Conservation (phyloP, 2,888 invertebrate species). For the Dione vanillae region DNA sequence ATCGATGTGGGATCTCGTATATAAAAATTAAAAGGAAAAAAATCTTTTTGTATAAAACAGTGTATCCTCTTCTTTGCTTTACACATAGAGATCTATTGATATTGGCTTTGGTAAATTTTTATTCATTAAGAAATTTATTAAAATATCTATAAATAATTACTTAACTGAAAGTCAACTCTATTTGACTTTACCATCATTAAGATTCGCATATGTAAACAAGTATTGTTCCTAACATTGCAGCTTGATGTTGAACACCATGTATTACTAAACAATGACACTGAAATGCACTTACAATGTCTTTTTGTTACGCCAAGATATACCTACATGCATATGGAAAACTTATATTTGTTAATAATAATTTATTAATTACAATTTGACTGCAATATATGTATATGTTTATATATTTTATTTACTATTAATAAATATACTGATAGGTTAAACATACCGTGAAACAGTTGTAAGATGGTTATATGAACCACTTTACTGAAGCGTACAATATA, state of each 20-base stretch:
- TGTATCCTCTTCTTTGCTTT: too few relatives aligned
- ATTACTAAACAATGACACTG: conserved; percentile 50
- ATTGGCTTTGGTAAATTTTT: too few relatives aligned
- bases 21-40: background rate
- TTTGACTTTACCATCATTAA: conserved; percentile 53
- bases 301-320: conserved; percentile 17
- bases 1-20: background rate
- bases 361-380: background rate
- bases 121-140: background rate
- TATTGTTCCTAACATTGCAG: conserved; percentile 64
- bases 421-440: background rate
- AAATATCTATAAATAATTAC: background rate
- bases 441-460: conserved; percentile 13
- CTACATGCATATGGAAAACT: background rate
- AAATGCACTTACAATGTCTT: conserved; percentile 34
- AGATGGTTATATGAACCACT: conserved; percentile 9
- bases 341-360: too few relatives aligned
- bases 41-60: background rate
- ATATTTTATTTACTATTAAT: background rate
- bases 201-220: conserved; percentile 71
- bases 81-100: too few relatives aligned
- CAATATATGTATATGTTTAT: too few relatives aligned
- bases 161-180: background rate
- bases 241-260: conserved; percentile 51
- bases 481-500: conserved; percentile 12